Evolutionary conservation across 2,113 vertebrate species (phyloP).

Genomic region (Podocnemis expansa): DNA sequence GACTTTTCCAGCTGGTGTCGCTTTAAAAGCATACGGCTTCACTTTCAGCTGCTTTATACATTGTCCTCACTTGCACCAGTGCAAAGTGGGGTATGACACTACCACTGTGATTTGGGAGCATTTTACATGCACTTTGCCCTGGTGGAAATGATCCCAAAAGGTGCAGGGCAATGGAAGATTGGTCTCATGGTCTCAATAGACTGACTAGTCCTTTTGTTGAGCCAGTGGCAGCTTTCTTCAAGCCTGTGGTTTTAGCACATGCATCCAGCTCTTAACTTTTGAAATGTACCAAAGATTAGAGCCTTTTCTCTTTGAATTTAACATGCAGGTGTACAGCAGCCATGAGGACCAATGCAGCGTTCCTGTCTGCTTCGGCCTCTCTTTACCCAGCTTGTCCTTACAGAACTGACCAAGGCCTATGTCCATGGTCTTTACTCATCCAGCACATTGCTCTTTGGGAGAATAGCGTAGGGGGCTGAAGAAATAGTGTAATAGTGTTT

Average conservation of each 20-base stretch:
- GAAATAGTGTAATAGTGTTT: background rate
- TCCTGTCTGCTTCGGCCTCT: background rate
- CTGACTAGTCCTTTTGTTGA: background rate
- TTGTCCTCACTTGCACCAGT: background rate
- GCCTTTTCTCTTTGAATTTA: fast-evolving
- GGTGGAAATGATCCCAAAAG: background rate
- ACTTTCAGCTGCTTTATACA: background rate
- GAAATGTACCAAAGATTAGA: conserved; percentile 51
- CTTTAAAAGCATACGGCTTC: background rate
- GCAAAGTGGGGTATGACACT: fast-evolving
- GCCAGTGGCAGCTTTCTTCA: background rate
- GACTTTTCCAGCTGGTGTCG: background rate
- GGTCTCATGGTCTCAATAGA: background rate
- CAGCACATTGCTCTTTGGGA: background rate
- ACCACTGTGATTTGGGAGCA: background rate
- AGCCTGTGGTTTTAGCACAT: background rate
- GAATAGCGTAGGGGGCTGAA: background rate
- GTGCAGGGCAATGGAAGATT: background rate
- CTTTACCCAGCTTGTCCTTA: conserved; percentile 11
- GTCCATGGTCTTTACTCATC: background rate
- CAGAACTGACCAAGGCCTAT: background rate
- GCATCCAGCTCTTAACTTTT: background rate
- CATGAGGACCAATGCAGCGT: background rate
- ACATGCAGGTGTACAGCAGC: background rate
- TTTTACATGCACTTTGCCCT: fast-evolving